Base-by-base conservation (phyloP, 2,113 vertebrate genomes). In the Nerophis ophidion region DNA sequence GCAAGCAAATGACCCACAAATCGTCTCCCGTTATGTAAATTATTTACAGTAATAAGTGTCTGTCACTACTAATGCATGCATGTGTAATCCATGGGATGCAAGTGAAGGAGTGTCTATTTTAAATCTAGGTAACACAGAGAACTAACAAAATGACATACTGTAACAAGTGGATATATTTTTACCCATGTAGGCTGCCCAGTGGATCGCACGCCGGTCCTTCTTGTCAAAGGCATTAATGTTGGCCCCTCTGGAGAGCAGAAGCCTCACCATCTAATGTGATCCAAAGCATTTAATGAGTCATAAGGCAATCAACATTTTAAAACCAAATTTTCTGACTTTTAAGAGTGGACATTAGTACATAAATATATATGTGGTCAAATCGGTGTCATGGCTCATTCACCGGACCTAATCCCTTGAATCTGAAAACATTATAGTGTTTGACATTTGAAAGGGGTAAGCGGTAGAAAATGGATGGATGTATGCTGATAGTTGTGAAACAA, bases 121-220 rank as follows among this genome's bases (percentile, higher is more conserved):
- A 14, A 10, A 12, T 19, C 16, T 9, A n/a, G 19, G n/a, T 46
- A 48, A 47, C 1, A 47, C 4, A 40, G 34, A 38, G 56, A 48
- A 55, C 34, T 3, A 51, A 61, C 40, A 49, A 46, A 58, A 7
- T 35, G 19, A 56, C n/a, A n/a, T 48, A n/a, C n/a, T n/a, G n/a
- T n/a, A 42, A 50, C 45, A 42, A 40, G 48, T 6, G 26, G n/a
- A 59, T 56, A 63, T 2, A 45, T 77, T 1, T 36, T 77, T 93
- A 99, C 97, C 97, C 96, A 98, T 98, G 81, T 98, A 99, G 13
- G 97, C 95, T 51, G 96, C 97, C 97, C 96, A 99, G 68, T 99
- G 97, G 80, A 98, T 93, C 46, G 97, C 96, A 69, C 97, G 91
- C n/a, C 96, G 91, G 79, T 99, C 96, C 84, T 97, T 98, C 89